Percentiles rank a stretch among this genome's conserved stretches.
These are phyloP conservation scores for Piprites chloris DNA, from an alignment of 2,113 vertebrate genomes.

Conservation along the genomic window DNA sequence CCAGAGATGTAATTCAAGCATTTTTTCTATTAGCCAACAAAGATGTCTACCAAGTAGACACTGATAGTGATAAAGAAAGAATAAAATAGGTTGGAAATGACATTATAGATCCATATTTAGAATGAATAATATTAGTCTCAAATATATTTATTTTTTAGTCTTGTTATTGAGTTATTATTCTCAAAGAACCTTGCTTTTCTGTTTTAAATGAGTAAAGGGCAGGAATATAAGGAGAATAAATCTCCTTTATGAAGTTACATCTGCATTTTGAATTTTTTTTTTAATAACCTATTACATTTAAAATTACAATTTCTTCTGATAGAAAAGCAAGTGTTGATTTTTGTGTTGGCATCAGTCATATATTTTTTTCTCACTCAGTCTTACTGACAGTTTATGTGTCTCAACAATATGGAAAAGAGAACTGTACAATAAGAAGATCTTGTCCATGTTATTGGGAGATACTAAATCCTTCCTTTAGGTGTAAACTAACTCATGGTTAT, in stretches of 20 bases:
- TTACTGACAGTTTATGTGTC: neutral
- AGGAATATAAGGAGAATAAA: neutral
- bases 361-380: neutral
- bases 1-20: neutral
- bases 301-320: neutral
- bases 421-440: neutral
- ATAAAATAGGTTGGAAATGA: neutral
- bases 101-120: neutral
- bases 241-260: neutral
- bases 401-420: neutral
- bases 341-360: neutral
- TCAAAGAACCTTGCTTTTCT: neutral
- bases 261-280: neutral
- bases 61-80: constrained; percentile 11
- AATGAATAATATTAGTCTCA: neutral
- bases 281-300: neutral
- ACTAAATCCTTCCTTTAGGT: neutral
- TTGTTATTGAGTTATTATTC: neutral
- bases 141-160: neutral
- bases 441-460: neutral
- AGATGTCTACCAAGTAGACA: constrained; percentile 1
- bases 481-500: neutral
- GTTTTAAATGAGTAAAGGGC: neutral
- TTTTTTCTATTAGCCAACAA: constrained; percentile 20
- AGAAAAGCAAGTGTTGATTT: neutral